These are phyloP conservation scores for Odontothrips loti DNA, from an alignment of 2,888 invertebrate genomes.

Conservation along the genomic window DNA sequence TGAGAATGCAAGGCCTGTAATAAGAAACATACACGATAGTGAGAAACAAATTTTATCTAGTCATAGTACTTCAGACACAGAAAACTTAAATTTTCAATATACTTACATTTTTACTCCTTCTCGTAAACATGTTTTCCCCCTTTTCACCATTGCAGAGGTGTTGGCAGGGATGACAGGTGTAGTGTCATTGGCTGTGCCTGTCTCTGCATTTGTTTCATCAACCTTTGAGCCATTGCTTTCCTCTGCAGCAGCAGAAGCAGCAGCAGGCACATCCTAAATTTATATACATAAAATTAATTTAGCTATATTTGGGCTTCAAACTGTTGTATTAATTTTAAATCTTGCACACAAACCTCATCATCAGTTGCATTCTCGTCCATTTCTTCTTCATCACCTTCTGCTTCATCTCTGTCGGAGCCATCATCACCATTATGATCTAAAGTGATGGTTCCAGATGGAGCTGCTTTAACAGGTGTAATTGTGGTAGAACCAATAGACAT, in stretches of 20 bases:
- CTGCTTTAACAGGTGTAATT: conserved; percentile 50
- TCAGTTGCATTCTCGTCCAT: conserved; percentile 45
- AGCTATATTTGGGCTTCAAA: conserved; percentile 40
- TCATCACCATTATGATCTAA: conserved; percentile 61
- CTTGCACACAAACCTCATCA: conserved; percentile 35
- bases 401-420: conserved; percentile 70
- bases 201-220: background rate
- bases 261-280: conserved; percentile 31
- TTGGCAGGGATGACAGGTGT: background rate
- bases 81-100: background rate
- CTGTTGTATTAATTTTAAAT: conserved; percentile 40
- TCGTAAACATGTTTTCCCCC: background rate
- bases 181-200: background rate
- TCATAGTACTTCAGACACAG: background rate
- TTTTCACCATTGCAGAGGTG: background rate
- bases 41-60: too few relatives aligned
- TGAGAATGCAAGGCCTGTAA: conserved; percentile 84
- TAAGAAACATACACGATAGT: conserved; percentile 6
- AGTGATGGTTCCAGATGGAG: conserved; percentile 47
- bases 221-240: background rate
- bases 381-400: conserved; percentile 76
- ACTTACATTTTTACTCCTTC: conserved; percentile 28
- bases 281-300: too few relatives aligned
- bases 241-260: conserved; percentile 38
- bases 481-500: conserved; percentile 61